Conservation (phyloP, 2,888 invertebrate species). For the Pachymerium ferrugineum region DNA sequence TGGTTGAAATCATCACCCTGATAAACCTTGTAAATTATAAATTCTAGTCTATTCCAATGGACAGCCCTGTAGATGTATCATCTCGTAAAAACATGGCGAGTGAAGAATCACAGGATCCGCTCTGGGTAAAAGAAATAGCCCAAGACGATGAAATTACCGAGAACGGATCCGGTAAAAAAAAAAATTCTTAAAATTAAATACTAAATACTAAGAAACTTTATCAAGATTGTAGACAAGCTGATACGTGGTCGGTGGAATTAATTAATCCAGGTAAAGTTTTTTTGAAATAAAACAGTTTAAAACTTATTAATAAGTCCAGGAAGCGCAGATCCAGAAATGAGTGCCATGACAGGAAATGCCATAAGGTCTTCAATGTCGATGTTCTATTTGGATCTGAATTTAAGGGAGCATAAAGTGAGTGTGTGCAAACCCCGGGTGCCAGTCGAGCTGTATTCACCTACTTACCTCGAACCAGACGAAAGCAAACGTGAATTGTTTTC, state of each 20-base stretch:
- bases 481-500: neutral
- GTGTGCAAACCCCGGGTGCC: neutral
- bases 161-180: neutral
- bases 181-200: neutral
- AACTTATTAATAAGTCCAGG: too few relatives aligned
- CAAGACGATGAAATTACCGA: conserved; percentile 32
- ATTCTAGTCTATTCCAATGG: conserved; percentile 31
- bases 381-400: conserved; percentile 59
- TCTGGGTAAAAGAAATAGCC: conserved; percentile 55
- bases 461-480: neutral
- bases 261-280: conserved; percentile 15
- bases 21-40: neutral
- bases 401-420: neutral
- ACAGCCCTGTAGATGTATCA: conserved; percentile 35
- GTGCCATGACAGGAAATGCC: too few relatives aligned
- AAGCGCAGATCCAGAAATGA: neutral
- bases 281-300: too few relatives aligned
- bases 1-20: neutral
- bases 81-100: conserved; percentile 36
- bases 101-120: conserved; percentile 57
- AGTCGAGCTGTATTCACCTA: neutral
- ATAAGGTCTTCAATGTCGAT: conserved; percentile 52
- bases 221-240: neutral
- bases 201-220: neutral
- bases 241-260: conserved; percentile 6